Conservation (phyloP, 2,113 vertebrate genomes). For the Pluvianellus socialis region DNA sequence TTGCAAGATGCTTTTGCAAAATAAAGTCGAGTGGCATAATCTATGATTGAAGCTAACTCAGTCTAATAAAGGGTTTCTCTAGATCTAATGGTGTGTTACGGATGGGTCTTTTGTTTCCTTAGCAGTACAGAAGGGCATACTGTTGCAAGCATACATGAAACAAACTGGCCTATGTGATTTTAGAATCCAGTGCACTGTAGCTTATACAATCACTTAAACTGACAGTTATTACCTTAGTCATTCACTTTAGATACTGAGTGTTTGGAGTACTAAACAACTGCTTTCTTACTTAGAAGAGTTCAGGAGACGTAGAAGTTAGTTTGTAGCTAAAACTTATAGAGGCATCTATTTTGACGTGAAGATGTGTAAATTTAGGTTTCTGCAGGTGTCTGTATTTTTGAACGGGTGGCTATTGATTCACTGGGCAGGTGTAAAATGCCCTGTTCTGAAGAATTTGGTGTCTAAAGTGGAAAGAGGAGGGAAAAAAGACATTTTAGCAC, state of each 20-base stretch:
- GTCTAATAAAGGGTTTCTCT: not conserved
- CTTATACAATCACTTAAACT: not conserved
- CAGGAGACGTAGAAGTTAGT: not conserved
- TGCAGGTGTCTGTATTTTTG: not conserved
- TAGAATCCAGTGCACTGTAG: not conserved
- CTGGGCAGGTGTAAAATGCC: not conserved
- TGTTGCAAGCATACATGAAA: not conserved
- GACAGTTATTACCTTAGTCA: not conserved
- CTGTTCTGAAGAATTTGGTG: not conserved
- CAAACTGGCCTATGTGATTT: not conserved
- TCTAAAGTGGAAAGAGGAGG: not conserved
- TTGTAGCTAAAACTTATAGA: not conserved
- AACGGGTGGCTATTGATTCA: not conserved
- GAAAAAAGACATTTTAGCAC: not conserved
- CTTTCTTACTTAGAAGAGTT: not conserved
- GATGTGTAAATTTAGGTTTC: not conserved
- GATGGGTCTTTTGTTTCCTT: not conserved
- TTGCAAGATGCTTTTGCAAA: not conserved
- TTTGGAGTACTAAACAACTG: not conserved
- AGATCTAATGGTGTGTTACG: not conserved
- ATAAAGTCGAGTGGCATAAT: not conserved
- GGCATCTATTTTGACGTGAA: not conserved
- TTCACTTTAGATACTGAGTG: not conserved
- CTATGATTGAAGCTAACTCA: not conserved
- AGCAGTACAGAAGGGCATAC: not conserved